These are phyloP conservation scores for Podarcis cretensis DNA, from an alignment of 2,113 vertebrate genomes.

Conservation along the genomic window DNA sequence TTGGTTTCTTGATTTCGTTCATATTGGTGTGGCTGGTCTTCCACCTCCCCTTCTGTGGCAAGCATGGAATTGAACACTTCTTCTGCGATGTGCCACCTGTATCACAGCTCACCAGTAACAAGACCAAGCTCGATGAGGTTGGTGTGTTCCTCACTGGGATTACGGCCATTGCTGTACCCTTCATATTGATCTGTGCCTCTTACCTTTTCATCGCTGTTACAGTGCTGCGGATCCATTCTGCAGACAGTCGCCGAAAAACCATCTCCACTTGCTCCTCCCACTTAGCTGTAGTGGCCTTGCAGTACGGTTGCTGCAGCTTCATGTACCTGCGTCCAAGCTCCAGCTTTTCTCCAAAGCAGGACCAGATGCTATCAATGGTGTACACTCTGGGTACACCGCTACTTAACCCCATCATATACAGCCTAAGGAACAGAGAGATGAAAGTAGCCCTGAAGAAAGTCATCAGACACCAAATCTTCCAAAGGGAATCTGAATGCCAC, in stretches of 20 bases:
- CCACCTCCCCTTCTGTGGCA: slow-evolving; percentile 56
- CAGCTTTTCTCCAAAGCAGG: slow-evolving; percentile 34
- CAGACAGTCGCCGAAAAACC: slow-evolving; percentile 10
- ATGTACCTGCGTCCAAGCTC: slow-evolving; percentile 59
- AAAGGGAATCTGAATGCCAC: not conserved
- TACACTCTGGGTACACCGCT: slow-evolving; percentile 60
- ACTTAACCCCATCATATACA: slow-evolving; percentile 68
- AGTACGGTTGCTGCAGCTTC: slow-evolving; percentile 57
- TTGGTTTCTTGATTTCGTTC: slow-evolving; percentile 48
- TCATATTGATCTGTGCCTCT: slow-evolving; percentile 55
- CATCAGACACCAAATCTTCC: not conserved
- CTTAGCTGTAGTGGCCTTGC: slow-evolving; percentile 55
- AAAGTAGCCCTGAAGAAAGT: slow-evolving; percentile 39
- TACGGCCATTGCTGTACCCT: slow-evolving; percentile 48
- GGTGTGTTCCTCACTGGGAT: slow-evolving; percentile 45
- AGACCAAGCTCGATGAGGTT: slow-evolving; percentile 36
- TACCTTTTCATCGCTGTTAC: slow-evolving; percentile 45
- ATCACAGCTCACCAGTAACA: slow-evolving; percentile 37
- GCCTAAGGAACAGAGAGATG: slow-evolving; percentile 65
- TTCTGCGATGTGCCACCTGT: slow-evolving; percentile 63
- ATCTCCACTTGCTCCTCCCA: slow-evolving; percentile 68
- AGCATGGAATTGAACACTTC: slow-evolving; percentile 52
- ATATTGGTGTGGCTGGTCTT: slow-evolving; percentile 55
- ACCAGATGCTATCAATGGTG: slow-evolving; percentile 55
- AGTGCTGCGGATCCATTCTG: slow-evolving; percentile 22